Evolutionary conservation across 2,797 vertebrate genomes (phyloP).

Genomic region (Gallinago solitaria): DNA sequence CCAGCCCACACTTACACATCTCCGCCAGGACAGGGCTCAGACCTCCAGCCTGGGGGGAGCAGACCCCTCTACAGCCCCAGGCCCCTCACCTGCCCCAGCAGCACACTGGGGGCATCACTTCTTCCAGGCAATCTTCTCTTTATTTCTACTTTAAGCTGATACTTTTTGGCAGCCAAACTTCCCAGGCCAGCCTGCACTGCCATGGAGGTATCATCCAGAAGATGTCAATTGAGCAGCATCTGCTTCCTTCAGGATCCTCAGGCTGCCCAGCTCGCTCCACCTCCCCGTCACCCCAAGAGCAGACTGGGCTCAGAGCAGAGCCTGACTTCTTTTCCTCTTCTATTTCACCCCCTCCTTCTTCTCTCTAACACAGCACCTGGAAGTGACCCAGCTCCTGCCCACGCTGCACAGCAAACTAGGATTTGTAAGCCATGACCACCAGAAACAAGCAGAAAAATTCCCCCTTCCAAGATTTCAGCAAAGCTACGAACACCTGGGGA

Average conservation of each 20-base stretch:
- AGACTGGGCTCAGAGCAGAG: neutral
- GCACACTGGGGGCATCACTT: fast-evolving
- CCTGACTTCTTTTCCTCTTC: neutral
- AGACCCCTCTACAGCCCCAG: neutral
- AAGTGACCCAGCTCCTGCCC: neutral
- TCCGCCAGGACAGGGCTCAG: neutral
- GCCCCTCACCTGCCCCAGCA: neutral
- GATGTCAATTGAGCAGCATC: neutral
- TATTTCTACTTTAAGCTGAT: neutral
- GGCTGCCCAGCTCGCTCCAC: neutral
- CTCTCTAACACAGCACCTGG: neutral
- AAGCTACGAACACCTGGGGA: neutral
- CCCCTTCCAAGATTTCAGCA: neutral
- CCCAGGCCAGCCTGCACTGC: neutral
- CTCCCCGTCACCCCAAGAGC: neutral
- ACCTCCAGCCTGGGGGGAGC: neutral
- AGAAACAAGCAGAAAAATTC: neutral
- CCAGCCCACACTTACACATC: neutral
- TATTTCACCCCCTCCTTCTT: neutral
- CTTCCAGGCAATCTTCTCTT: neutral
- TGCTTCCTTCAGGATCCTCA: neutral
- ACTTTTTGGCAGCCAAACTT: neutral
- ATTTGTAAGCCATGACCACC: neutral
- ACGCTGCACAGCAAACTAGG: neutral
- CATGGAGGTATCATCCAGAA: neutral